Evolutionary conservation across 2,888 invertebrate genomes (phyloP), one percentile per base, ranked within the genome.

Genomic region (Mechanitis messenoides): DNA sequence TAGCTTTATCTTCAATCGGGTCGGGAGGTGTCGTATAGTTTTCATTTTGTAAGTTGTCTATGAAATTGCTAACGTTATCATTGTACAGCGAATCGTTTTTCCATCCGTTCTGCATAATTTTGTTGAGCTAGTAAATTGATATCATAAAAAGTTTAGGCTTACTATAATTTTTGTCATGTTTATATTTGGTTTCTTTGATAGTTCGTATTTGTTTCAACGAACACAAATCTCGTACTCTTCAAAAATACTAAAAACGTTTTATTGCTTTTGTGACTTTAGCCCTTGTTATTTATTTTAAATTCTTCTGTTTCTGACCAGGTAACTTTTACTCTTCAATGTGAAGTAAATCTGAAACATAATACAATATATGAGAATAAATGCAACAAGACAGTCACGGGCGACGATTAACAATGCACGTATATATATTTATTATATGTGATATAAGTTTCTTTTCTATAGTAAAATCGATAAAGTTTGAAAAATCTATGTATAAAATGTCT

Each of bases 1-100:
- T 92, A 4, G 91, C 87, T 68, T 92, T 91, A 72, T 93, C 91
- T 66, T 93, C 92, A 65, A 94, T 94, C 9, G 93, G 90, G 74
- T 93, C 92, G 33, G 75, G 69, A 12, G 68, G 69, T 20, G 68
- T 6, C 59, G 79, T 78, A 56, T 56, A 62, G 67, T 83, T 84
- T 53, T 69, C 77, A 68, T 81, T 74, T 55, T 77, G 71, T 55
- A 69, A 71, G 57, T 69, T 75, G 65, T 81, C 72, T 55, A 69
- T 74, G 64, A 72, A 67, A 46, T 73, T 70, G 56, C 67, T 75
- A 61, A 70, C 66, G 55, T 73, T 84, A 47, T 75, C 73, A 75
- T 82, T 83, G 65, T 77, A 75, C 9, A 72, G 58, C 55, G 79
- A 74, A 63, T 74, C 77, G 61, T 77, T 77, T 63, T 75, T 72